phyloP scores from a whole-genome alignment of 2,113 vertebrate species.

The Xyliphius kryptos region DNA sequence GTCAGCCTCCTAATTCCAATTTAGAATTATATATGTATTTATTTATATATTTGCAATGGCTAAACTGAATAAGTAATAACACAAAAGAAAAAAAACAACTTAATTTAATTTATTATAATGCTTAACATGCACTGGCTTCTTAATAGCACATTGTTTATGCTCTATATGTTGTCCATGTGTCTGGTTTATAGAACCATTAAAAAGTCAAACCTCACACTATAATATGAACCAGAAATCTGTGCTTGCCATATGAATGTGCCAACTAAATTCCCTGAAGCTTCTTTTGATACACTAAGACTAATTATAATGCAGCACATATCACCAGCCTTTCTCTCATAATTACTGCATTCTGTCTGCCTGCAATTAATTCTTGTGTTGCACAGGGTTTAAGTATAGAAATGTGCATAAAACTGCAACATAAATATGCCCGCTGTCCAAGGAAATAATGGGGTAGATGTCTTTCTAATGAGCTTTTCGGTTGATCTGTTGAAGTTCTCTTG shows the following conservation, averaged over 20 bases:
- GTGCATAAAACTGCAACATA: slow-evolving; percentile 40
- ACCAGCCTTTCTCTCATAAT: slow-evolving; percentile 46
- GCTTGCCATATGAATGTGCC: slow-evolving; percentile 31
- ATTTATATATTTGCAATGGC: background rate
- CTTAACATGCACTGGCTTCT: background rate
- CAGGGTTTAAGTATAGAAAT: slow-evolving; percentile 40
- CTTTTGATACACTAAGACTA: slow-evolving; percentile 52
- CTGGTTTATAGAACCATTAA: slow-evolving; percentile 2
- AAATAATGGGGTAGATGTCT: slow-evolving; percentile 23
- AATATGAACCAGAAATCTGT: slow-evolving; percentile 25
- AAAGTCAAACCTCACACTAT: slow-evolving; percentile 14
- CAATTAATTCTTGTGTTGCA: slow-evolving; percentile 52
- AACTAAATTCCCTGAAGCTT: slow-evolving; percentile 40
- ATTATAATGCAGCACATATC: slow-evolving; percentile 57
- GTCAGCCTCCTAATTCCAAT: no score
- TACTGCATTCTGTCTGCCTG: slow-evolving; percentile 45
- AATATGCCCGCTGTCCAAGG: slow-evolving; percentile 44
- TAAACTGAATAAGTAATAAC: background rate
- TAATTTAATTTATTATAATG: background rate
- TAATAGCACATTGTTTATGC: slow-evolving; percentile 5
- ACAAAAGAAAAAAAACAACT: background rate
- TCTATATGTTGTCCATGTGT: slow-evolving; percentile 1
- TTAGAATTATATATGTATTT: no score
- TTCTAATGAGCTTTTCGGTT: slow-evolving; percentile 14
- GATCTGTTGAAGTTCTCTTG: background rate